Evolutionary conservation across 2,797 vertebrate species (phyloP), one percentile per base, ranked within the genome.

Genomic region (Margarornis squamiger): DNA sequence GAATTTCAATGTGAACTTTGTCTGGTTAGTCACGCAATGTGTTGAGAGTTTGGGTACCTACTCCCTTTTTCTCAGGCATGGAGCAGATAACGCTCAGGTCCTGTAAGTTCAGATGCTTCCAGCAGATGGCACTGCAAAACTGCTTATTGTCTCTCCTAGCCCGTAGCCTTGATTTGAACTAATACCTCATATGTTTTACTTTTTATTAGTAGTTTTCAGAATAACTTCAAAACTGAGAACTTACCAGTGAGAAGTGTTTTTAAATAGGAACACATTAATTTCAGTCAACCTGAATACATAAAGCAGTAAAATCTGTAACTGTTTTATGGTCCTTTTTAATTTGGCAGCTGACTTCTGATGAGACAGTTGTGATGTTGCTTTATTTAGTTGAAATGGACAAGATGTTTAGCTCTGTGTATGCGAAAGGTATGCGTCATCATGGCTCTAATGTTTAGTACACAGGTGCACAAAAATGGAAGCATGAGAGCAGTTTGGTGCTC

Each of bases 11-110:
- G 52, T 54, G 62, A 61, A 12, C 51, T 72, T 73, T 49, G 34
- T 41, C 46, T 9, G 9, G 17, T 78, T 85, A 32, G 19, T 68
- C 41, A n/a, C 0, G 1, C 26, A 24, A 2, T 9, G 39, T 22
- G n/a, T 76, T 70, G 45, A 1, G 8, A 30, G 9, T 78, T 45
- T 48, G 43, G 30, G 19, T 75, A 12, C n/a, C 46, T 51, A 4
- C 19, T n/a, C 26, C 27, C 13, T 38, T 39, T 39, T 38, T 46
- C 22, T 34, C 2, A 1, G 10, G 29, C 0, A 0, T 7, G 20
- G 66, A 62, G 43, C 39, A 10, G 32, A 11, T 41, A 39, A 77
- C 23, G 43, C 24, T 68, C 45, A 30, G 36, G 45, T 73, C 36
- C 43, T 2, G 5, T 52, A 43, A 14, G 11, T 32, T 46, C 39